Evolutionary conservation across 64 coral and sea anemone genomes (phyloP), one percentile per base, ranked within the genome.

Genomic region (Stylophora pistillata): DNA sequence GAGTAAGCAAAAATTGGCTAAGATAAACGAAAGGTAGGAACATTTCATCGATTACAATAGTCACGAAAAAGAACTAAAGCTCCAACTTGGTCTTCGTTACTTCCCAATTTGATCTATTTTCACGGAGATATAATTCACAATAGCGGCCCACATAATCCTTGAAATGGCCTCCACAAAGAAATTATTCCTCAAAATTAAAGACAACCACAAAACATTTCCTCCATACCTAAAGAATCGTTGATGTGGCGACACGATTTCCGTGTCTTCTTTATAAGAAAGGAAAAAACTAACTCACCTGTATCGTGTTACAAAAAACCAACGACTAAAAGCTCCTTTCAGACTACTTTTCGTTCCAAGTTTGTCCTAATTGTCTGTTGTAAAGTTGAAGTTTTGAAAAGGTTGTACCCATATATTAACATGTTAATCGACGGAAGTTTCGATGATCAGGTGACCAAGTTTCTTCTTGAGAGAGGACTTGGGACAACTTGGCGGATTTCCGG

Each of bases 131-230:
- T 79, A 17, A 27, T 32, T 79, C 27, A 84, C 16, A 64, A 25
- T 78, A 55, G 23, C n/a, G 26, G 17, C 15, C 75, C 75, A 78
- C 23, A 27, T 31, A 79, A 79, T 79, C 26, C 23, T 30, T 64
- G 41, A 62, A 84, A 84, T 84, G 80, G 80, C 61, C 80, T 84
- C 32, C 34, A 17, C 31, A 84, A 27, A 62, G 32, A 68, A 69
- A 84, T 69, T 27, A 84, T 53, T 15, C 28, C 37, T 64, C 16
- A 30, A 69, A 78, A 78, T 54, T 56, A 14, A 55, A 57, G 57
- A 82, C 79, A 79, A 68, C 80, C 80, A 69, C 80, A 70, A 70
- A 84, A 70, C 80, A 62, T 56, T 84, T 84, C 62, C 60, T 84
- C 25, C 58, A 70, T 84, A 33, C 62, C 80, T 28, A 21, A 53